Base-by-base conservation (phyloP, 2,113 vertebrate genomes). In the Amblyopsis rosae region DNA sequence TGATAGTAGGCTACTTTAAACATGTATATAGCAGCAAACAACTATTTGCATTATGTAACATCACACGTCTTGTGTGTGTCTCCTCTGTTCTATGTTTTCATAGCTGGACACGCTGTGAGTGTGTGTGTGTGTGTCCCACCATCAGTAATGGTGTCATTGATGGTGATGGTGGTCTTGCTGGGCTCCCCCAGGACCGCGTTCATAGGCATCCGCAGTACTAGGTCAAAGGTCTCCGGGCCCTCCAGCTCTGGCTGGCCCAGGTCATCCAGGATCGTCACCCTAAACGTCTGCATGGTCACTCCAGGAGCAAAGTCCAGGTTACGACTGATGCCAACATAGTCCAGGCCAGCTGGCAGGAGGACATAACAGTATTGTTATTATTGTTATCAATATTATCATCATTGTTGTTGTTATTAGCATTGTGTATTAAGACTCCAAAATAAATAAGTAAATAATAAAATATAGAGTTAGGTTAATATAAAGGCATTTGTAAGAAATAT, bases 241-340 rank as follows among this genome's bases (percentile, higher is more conserved):
- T 98, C 94, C 58, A 95, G 86, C 78, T 92, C 72, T 0, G 95
- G 93, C 69, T 93, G 92, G 15, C 89, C 91, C 78, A 93, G 79
- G 73, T 95, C 95, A 76, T 94, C 92, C 59, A 95, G 88, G 71
- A 95, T 93, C n/a, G 90, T 94, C 65, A 95, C 93, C 46, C 58
- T 89, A 69, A 96, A 93, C 0, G 90, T 93, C 86, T 95, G 94
- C 92, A 93, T 86, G 1, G 84, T 92, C 26, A 95, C 91, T 10
- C 94, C 95, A 0, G 93, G 93, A 32, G 90, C 88, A 77, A 96
- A 98, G 84, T 94, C 92, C 72, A 96, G 84, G 69, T 94, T 95
- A 74, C 53, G 82, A 76, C 90, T 95, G 48, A 98, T 90, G 64
- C 94, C 94, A 32, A 93, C 86, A 0, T 96, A 96, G 84, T 95